These are phyloP conservation scores for Onychomys leucogaster DNA, from an alignment of 2,797 vertebrate species.

Conservation along the genomic window DNA sequence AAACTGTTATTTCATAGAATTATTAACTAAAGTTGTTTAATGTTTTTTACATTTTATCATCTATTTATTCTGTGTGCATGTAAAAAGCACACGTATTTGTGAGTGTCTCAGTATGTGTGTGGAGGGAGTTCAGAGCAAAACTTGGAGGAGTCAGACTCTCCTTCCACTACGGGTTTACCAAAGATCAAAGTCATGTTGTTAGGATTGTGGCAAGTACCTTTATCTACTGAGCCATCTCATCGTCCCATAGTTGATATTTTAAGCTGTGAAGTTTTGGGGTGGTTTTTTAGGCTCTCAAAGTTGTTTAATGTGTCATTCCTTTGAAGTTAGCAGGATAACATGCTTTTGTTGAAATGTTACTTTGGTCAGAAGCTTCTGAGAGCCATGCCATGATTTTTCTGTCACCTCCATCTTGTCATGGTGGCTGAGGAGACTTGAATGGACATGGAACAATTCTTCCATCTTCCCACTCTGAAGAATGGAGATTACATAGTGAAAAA, in stretches of 20 bases:
- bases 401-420: conserved; percentile 5
- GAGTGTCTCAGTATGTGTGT: background rate
- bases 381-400: background rate
- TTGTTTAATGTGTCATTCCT: background rate
- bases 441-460: background rate
- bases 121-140: background rate
- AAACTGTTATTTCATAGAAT: conserved; percentile 10
- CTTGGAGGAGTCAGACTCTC: background rate
- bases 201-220: background rate
- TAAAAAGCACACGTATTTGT: too few species aligned
- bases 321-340: conserved; percentile 5
- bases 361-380: conserved; percentile 36
- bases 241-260: background rate
- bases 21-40: background rate
- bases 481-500: background rate
- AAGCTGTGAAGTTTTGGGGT: background rate
- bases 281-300: background rate
- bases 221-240: background rate
- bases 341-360: conserved; percentile 7
- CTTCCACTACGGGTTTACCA: background rate
- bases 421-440: background rate
- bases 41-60: background rate
- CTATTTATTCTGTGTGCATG: background rate
- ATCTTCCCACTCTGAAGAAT: background rate
- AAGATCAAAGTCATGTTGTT: background rate